Conservation (phyloP, 2,113 vertebrate species). For the Cairina moschata region DNA sequence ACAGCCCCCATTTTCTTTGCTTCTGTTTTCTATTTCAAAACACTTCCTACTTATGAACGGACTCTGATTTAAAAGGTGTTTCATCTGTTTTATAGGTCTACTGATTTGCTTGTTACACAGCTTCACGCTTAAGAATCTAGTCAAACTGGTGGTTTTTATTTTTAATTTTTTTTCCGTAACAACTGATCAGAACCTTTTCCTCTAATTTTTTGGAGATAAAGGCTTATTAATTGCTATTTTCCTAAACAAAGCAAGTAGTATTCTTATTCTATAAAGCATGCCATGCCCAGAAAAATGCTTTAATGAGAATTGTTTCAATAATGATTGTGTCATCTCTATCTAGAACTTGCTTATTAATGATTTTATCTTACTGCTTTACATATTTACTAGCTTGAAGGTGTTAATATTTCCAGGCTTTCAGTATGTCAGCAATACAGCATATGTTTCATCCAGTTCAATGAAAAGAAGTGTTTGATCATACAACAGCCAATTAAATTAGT, state of each 20-base stretch:
- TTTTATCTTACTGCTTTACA: constrained; percentile 25
- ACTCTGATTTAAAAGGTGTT: not conserved
- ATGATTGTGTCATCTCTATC: not conserved
- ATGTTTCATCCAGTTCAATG: not conserved
- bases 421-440: not conserved
- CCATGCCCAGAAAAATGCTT: not conserved
- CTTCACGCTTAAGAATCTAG: not conserved
- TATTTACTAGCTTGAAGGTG: not conserved
- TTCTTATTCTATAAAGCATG: not conserved
- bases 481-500: not conserved
- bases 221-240: not conserved
- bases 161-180: not conserved
- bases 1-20: not conserved
- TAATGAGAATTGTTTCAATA: constrained; percentile 9
- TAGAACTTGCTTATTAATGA: not conserved
- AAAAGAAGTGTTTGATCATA: not conserved
- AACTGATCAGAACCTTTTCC: not conserved
- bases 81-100: not conserved
- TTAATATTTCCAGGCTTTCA: not conserved
- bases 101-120: not conserved
- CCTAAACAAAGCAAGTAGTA: not conserved
- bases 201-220: not conserved
- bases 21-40: not conserved
- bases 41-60: not conserved
- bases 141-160: not conserved